Evolutionary conservation across 1,140 invertebrate species (phyloP).

Genomic region (Dendrolimus punctatus): DNA sequence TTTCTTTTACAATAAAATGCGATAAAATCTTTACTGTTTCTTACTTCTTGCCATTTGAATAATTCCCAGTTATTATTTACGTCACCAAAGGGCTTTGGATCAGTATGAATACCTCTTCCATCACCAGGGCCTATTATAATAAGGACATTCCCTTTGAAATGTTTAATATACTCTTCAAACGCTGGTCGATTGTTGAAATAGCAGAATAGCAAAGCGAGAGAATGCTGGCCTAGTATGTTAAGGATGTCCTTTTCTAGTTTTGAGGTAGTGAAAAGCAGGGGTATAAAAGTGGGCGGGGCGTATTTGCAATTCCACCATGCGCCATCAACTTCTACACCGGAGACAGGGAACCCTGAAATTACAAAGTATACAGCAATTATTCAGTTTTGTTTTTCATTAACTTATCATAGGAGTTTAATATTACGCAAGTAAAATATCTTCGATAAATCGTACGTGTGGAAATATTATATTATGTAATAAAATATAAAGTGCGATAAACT

Average conservation of each 20-base stretch:
- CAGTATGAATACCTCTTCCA: slow-evolving; percentile 76
- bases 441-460: too few species aligned
- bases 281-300: slow-evolving; percentile 63
- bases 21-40: slow-evolving; percentile 54
- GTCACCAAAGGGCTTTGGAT: slow-evolving; percentile 77
- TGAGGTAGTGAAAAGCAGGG: slow-evolving; percentile 42
- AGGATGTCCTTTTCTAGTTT: slow-evolving; percentile 39
- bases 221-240: slow-evolving; percentile 9
- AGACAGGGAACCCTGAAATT: slow-evolving; percentile 43
- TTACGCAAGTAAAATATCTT: too few species aligned
- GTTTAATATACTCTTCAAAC: slow-evolving; percentile 77
- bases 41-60: slow-evolving; percentile 49
- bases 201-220: slow-evolving; percentile 78
- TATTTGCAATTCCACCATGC: slow-evolving; percentile 69
- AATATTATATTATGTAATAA: too few species aligned
- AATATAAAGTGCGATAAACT: too few species aligned
- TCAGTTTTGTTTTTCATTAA: too few species aligned
- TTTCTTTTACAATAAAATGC: slow-evolving; percentile 32
- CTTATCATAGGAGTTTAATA: too few species aligned
- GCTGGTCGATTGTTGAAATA: slow-evolving; percentile 82
- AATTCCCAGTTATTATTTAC: slow-evolving; percentile 58
- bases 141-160: slow-evolving; percentile 74
- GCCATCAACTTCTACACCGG: slow-evolving; percentile 63
- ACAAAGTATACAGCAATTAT: background rate
- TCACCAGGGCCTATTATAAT: slow-evolving; percentile 81